A percentile compares a stretch with the other conserved stretches of the same genome.
Conservation (phyloP, 2,888 invertebrate genomes). For the Clusia tigrina region DNA sequence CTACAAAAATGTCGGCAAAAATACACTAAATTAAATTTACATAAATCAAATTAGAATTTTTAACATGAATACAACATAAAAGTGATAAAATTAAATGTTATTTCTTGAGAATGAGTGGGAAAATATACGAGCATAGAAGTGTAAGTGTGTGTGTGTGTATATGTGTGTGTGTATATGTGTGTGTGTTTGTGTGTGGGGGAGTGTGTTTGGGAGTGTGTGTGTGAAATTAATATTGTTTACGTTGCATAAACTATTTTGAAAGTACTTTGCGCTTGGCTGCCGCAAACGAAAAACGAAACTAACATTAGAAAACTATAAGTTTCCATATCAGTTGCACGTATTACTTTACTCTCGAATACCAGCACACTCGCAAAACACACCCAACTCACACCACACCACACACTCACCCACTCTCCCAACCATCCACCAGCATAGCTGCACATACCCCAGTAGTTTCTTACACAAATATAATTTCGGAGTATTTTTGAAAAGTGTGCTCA, state of each 20-base stretch:
- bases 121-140: no score
- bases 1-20: conserved; percentile 15
- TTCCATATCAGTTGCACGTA: conserved; percentile 38
- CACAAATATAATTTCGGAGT: conserved; percentile 23
- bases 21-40: conserved; percentile 31
- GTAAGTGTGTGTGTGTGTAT: no score
- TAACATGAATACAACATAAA: conserved; percentile 16
- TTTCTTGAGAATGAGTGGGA: no score
- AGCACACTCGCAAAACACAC: conserved; percentile 2
- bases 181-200: no score
- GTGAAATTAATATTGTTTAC: conserved; percentile 60
- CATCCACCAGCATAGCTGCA: neutral
- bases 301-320: conserved; percentile 26
- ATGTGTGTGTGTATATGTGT: no score
- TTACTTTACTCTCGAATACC: conserved; percentile 14
- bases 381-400: conserved; percentile 7
- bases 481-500: conserved; percentile 20
- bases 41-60: conserved; percentile 33
- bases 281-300: conserved; percentile 3
- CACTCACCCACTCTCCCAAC: neutral
- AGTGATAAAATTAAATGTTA: conserved; percentile 31
- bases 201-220: no score
- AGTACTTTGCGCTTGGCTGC: conserved; percentile 26
- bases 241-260: conserved; percentile 38
- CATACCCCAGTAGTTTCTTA: conserved; percentile 21